Percentiles rank a stretch among this genome's conserved stretches.
phyloP scores from a whole-genome alignment of 2,113 vertebrate genomes.

The Notechis scutatus region DNA sequence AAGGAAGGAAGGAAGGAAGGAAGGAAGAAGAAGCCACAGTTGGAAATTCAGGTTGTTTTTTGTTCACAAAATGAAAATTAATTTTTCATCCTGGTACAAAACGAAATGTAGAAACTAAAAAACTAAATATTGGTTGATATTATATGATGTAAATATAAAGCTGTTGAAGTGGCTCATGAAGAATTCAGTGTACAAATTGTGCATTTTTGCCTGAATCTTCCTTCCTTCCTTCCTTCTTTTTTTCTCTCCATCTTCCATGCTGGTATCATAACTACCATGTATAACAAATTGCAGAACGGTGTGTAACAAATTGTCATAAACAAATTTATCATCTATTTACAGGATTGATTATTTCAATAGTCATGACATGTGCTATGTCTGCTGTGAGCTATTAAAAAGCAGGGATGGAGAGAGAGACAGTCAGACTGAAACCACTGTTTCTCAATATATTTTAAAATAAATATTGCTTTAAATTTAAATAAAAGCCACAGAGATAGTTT shows the following conservation, averaged over 20 bases:
- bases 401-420: too few relatives aligned
- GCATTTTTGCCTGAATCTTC: fast-evolving
- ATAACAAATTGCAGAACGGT: not conserved
- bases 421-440: not conserved
- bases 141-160: not conserved
- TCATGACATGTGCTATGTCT: not conserved
- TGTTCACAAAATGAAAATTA: not conserved
- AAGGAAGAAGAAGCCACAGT: not conserved
- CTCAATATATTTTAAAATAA: conserved; percentile 4
- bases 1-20: too few relatives aligned
- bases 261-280: not conserved
- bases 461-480: not conserved
- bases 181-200: not conserved
- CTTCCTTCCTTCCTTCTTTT: too few relatives aligned
- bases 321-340: not conserved
- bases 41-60: not conserved
- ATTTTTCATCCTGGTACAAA: not conserved
- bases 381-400: not conserved
- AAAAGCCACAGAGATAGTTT: not conserved
- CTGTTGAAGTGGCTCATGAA: not conserved
- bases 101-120: not conserved
- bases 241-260: not conserved
- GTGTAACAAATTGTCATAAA: not conserved
- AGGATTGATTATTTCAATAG: not conserved
- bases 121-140: not conserved